Evolutionary conservation across 2,888 invertebrate species (phyloP).

Genomic region (Cheilosia vernalis): DNA sequence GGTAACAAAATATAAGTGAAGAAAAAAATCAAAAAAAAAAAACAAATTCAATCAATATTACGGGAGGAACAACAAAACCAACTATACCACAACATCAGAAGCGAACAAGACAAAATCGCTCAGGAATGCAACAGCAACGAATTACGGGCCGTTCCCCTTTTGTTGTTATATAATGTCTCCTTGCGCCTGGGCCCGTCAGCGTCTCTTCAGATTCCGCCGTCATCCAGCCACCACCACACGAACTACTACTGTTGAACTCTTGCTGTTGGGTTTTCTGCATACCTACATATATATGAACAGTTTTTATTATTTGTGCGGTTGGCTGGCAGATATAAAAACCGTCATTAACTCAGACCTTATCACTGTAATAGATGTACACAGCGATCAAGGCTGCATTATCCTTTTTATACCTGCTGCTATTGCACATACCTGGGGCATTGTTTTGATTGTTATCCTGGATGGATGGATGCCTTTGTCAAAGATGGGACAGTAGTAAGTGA

Average conservation of each 20-base stretch:
- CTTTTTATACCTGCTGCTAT: constrained; percentile 7
- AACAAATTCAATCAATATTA: constrained; percentile 67
- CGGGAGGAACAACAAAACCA: constrained; percentile 45
- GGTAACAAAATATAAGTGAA: constrained; percentile 54
- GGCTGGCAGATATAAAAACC: constrained; percentile 51
- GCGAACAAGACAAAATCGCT: constrained; percentile 55
- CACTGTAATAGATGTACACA: constrained; percentile 32
- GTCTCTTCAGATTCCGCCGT: constrained; percentile 15
- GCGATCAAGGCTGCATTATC: constrained; percentile 14
- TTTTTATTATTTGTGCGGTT: constrained; percentile 36
- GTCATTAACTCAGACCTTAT: constrained; percentile 49
- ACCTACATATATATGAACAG: not conserved
- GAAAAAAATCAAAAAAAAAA: constrained; percentile 17
- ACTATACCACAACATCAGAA: constrained; percentile 17
- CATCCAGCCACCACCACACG: not conserved
- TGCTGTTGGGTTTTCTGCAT: constrained; percentile 24
- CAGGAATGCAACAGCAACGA: constrained; percentile 68
- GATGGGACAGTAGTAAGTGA: not conserved
- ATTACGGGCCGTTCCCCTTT: constrained; percentile 67
- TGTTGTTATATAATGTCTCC: constrained; percentile 66
- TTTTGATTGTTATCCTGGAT: not conserved
- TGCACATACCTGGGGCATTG: constrained; percentile 8
- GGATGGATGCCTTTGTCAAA: constrained; percentile 19
- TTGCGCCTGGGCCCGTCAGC: constrained; percentile 19
- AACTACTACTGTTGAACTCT: constrained; percentile 21